phyloP scores from a whole-genome alignment of 1,140 invertebrate genomes.

The Neodiprion lecontei region DNA sequence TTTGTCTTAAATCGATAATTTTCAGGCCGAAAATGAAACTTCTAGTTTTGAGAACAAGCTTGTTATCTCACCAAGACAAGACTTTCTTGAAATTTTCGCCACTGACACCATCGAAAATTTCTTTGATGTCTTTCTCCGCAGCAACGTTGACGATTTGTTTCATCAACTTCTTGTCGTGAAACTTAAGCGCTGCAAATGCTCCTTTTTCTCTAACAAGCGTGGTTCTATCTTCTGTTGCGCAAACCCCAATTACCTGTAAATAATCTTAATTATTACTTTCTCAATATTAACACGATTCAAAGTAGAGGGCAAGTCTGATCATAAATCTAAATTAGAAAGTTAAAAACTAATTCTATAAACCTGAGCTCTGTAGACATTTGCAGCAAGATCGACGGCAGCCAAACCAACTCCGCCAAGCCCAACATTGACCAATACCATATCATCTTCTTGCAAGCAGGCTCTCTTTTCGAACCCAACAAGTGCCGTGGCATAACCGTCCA shows the following conservation, averaged over 20 bases:
- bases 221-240: slow-evolving; percentile 65
- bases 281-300: background rate
- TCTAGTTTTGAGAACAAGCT: background rate
- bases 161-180: slow-evolving; percentile 62
- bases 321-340: slow-evolving; percentile 15
- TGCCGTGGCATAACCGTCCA: slow-evolving; percentile 67
- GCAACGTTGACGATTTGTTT: slow-evolving; percentile 65
- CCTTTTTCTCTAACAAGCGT: slow-evolving; percentile 65
- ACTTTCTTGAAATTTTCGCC: slow-evolving; percentile 66
- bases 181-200: slow-evolving; percentile 66
- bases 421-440: slow-evolving; percentile 66
- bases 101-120: slow-evolving; percentile 67
- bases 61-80: slow-evolving; percentile 59
- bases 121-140: slow-evolving; percentile 62
- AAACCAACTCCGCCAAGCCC: slow-evolving; percentile 67
- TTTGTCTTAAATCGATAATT: too few relatives aligned
- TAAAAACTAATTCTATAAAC: slow-evolving; percentile 44
- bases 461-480: slow-evolving; percentile 64
- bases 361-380: slow-evolving; percentile 67
- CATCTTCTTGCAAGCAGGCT: slow-evolving; percentile 62
- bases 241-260: slow-evolving; percentile 67
- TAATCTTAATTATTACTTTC: slow-evolving; percentile 19
- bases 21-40: slow-evolving; percentile 17
- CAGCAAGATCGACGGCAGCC: slow-evolving; percentile 69
- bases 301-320: background rate